Evolutionary conservation across 2,888 invertebrate genomes (phyloP), one percentile per base, ranked within the genome.

Genomic region (Zhuqinia jingwanae): DNA sequence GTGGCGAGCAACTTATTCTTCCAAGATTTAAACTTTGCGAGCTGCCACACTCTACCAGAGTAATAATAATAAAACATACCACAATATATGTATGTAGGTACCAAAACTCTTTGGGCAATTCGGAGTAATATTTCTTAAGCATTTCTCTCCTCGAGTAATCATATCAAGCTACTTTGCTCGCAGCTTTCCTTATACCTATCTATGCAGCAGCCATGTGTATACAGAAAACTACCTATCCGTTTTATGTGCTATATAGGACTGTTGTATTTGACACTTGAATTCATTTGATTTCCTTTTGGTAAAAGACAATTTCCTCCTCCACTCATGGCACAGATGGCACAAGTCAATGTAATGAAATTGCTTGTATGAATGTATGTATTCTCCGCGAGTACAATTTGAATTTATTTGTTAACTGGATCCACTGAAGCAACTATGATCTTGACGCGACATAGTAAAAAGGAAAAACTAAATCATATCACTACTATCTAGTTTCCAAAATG

Each of bases 231-330:
- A n/a, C 22, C 22, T 47, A 17, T 47, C 27, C 27, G 50, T 11
- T 11, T 60, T 27, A 13, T 30, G 30, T 42, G 25, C n/a, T 78
- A 50, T 65, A 65, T 53, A 30, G 53, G 70, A 50, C 56, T 77
- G 6, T n/a, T 22, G 30, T 53, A 68, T 84, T 77, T 84, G 77
- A 56, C 68, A 68, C 77, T 68, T 68, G 77, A 77, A 77, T 84
- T 77, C 68, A 84, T 84, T 77, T 84, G 77, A 84, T 84, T 84
- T 84, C 77, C 84, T 47, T 60, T 53, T 65, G 50, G 65, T 50
- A 45, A 68, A 75, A 77, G 76, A 65, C 84, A 83, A 83, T 83
- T 76, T 83, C 76, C 75, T 75, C 42, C 50, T 63, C 47, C 47
- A n/a, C 36, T 36, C 36, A 36, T 6, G 36, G 8, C 36, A 36